Evolutionary conservation across 1,140 invertebrate species (phyloP), one percentile per base, ranked within the genome.

Genomic region (Mizuhopecten yessoensis): DNA sequence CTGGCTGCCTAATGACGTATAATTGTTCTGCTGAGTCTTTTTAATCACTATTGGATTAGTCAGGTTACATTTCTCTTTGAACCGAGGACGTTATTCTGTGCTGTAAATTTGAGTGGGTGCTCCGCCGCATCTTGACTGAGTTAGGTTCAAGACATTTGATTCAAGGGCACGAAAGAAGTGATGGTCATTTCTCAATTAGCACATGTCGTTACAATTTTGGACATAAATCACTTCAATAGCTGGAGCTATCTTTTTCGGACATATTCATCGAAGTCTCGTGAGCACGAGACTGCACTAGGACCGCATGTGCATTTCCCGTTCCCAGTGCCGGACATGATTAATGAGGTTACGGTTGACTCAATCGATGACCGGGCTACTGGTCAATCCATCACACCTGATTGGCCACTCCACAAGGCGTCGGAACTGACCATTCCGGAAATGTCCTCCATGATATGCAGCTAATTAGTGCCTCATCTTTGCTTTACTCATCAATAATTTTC

Each of bases 401-500:
- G 57, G 29, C 57, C 57, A 75, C 57, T 75, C n/a, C 57, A 29
- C 57, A 29, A 23, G 57, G 0, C n/a, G 57, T 75, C 57, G 23
- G n/a, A 29, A 75, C 57, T 75, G 57, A 75, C 57, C 57, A 75
- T 75, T 29, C 57, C 57, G 57, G 57, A 75, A 75, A 75, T 11
- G 57, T n/a, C 57, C 57, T 29, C 57, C 57, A 29, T 75, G 57
- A 75, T 75, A 75, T 75, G 57, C 57, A 29, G n/a, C 23, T 75
- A 75, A 75, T 75, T 75, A 75, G 20, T 75, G 7, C 57, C 57
- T 75, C 57, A 75, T 75, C 23, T 29, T 75, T n/a, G 57, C 57
- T 75, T 75, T 75, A 75, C 57, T n/a, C 57, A 75, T 75, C 57
- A 75, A 75, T 75, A 75, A 75, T 75, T 75, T 75, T 75, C 57